A percentile compares a stretch with the other conserved stretches of the same genome.
Evolutionary conservation across 1,140 invertebrate species (phyloP).

Genomic region (Lepidotrigona ventralis): DNA sequence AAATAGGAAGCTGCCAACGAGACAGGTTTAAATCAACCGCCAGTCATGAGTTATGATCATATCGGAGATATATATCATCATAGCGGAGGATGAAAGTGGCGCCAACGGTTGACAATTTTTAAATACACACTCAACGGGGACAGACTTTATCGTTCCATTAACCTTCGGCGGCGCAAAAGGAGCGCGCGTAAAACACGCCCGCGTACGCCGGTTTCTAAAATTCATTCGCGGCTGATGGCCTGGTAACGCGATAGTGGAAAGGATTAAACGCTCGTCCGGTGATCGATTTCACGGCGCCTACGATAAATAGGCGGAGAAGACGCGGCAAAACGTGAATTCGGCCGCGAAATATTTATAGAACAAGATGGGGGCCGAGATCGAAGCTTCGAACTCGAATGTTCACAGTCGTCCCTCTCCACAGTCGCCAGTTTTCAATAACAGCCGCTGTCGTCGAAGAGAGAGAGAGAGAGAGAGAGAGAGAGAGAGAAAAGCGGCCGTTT

Average conservation of each 20-base stretch:
- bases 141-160: conserved; percentile 27
- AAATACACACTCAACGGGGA: neutral
- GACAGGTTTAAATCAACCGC: too few relatives aligned
- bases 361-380: neutral
- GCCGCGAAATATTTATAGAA: conserved; percentile 9
- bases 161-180: neutral
- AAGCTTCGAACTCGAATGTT: neutral
- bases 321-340: neutral
- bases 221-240: neutral
- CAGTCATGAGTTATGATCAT: too few relatives aligned
- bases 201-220: neutral
- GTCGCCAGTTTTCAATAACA: neutral
- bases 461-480: neutral
- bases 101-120: neutral
- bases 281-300: conserved; percentile 11
- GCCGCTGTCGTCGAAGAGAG: conserved; percentile 28
- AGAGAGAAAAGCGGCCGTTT: conserved; percentile 36
- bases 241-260: neutral
- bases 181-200: neutral
- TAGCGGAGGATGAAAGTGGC: neutral
- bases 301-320: neutral
- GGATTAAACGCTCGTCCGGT: neutral
- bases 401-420: neutral
- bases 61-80: too few relatives aligned
- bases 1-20: too few relatives aligned